Evolutionary conservation across 2,888 invertebrate species (phyloP), one percentile per base, ranked within the genome.

Genomic region (Operophtera brumata): DNA sequence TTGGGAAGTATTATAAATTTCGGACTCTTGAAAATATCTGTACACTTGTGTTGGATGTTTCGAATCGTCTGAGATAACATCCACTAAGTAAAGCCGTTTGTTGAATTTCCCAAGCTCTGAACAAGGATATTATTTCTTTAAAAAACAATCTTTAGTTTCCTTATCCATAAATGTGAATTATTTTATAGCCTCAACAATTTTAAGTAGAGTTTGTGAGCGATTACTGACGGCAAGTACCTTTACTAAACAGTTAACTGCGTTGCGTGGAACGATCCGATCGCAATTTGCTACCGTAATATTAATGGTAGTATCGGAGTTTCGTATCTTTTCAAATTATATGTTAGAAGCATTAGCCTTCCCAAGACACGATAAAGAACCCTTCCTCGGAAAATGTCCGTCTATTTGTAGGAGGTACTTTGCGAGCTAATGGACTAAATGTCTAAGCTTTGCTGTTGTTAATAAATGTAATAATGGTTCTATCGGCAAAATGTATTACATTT

Each of bases 221-320:
- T 37, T 13, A 13, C 36, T 59, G 57, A 59, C 59, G 55, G 53
- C 39, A 42, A 9, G 36, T 44, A 42, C 34, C n/a, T n/a, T n/a
- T n/a, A 43, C 25, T 30, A 61, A 65, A 66, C 56, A 64, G 67
- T 67, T 66, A 69, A 46, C 48, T 59, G 54, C 58, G 51, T 47
- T 61, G 55, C 61, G 57, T 54, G 51, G 53, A 60, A 46, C 52
- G 55, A 65, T 68, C 66, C 42, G 57, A 47, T 57, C 53, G 67
- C 60, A 68, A 71, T 69, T 72, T 65, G 68, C 70, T 67, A 67
- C 68, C 65, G 66, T 65, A 67, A 60, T 64, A 61, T 62, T 67
- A 65, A 64, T 64, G 57, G 54, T 12, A 36, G 34, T 54, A 60
- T 57, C 52, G 40, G 41, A 43, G 46, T 54, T 54, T 58, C 12